Conservation (phyloP, 2,797 vertebrate genomes). For the Rhinogobio ventralis region DNA sequence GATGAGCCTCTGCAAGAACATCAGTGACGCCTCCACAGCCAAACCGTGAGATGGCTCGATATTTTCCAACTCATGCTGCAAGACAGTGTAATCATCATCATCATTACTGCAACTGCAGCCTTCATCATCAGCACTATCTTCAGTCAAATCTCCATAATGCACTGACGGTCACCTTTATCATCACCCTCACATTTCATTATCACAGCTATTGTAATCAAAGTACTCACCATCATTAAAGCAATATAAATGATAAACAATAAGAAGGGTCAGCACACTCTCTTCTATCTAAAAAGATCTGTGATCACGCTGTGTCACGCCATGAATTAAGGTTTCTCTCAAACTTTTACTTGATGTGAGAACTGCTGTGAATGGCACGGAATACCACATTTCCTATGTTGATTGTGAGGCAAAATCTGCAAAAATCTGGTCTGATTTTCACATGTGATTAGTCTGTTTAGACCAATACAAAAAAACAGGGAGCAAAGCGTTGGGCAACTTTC, state of each 20-base stretch:
- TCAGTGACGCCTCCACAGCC: conserved; percentile 89
- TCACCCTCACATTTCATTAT: neutral
- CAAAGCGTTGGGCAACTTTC: neutral
- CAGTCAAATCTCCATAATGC: neutral
- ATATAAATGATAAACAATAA: neutral
- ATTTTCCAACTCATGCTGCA: conserved; percentile 92
- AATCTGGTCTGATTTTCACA: neutral
- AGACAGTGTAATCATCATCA: neutral
- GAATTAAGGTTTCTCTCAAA: neutral
- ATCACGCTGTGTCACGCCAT: neutral
- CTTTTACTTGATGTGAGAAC: neutral
- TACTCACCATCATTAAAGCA: conserved; percentile 1
- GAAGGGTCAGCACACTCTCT: neutral
- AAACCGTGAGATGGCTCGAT: conserved; percentile 95
- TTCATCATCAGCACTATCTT: neutral
- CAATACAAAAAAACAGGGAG: neutral
- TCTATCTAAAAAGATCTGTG: neutral
- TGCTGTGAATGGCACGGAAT: neutral
- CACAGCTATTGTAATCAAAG: conserved; percentile 6
- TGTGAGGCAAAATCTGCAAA: neutral
- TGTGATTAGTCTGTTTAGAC: neutral
- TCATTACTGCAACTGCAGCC: neutral
- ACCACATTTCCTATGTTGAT: neutral
- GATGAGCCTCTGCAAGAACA: conserved; percentile 93
- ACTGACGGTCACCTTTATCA: neutral